Evolutionary conservation across 1,140 invertebrate species (phyloP).

Genomic region (Magallana gigas): DNA sequence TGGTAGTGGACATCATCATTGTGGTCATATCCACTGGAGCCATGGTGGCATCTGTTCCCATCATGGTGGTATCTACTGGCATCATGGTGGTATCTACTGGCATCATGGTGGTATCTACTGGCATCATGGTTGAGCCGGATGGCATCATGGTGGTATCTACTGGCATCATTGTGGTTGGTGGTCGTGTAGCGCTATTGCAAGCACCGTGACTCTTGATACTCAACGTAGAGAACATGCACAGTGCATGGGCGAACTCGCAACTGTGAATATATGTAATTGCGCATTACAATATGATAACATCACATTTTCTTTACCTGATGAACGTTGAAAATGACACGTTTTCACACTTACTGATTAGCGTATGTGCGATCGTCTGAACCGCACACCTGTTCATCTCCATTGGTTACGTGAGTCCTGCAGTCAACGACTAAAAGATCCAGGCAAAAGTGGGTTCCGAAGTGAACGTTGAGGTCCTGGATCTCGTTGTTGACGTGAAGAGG

Average conservation of each 20-base stretch:
- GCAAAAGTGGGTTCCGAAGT: conserved; percentile 28
- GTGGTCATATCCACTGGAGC: neutral
- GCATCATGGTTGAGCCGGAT: neutral
- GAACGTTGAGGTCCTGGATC: conserved; percentile 27
- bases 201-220: conserved; percentile 10
- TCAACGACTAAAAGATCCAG: conserved; percentile 35
- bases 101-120: neutral
- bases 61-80: conserved; percentile 8
- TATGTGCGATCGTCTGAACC: conserved; percentile 8
- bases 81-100: neutral
- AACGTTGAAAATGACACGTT: neutral
- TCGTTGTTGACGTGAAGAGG: conserved; percentile 14
- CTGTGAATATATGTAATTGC: neutral
- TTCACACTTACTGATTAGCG: conserved; percentile 10
- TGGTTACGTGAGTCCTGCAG: neutral
- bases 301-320: neutral
- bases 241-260: conserved; percentile 20
- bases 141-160: neutral
- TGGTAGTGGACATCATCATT: neutral
- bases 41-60: neutral
- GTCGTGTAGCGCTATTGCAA: neutral
- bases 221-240: conserved; percentile 27
- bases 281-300: no score
- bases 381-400: conserved; percentile 13
- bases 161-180: neutral